These are phyloP conservation scores for Drosophila anomalata DNA, from an alignment of 2,888 invertebrate genomes.

Conservation along the genomic window DNA sequence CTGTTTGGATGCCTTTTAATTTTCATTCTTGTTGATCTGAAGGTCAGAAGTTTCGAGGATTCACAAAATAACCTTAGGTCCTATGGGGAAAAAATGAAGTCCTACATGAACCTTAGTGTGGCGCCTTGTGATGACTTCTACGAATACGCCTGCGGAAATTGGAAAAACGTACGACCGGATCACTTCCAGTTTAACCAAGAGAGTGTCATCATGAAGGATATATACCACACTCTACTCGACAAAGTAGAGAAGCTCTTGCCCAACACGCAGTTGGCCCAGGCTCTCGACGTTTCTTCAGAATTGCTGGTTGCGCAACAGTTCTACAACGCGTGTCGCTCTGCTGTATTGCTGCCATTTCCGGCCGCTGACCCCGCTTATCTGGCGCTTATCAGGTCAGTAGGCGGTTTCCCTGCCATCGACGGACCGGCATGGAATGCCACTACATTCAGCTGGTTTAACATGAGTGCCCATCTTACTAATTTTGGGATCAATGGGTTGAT, in stretches of 20 bases:
- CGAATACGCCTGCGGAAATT: constrained; percentile 81
- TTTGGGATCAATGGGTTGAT: constrained; percentile 70
- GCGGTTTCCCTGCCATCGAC: constrained; percentile 82
- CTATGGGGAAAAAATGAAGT: constrained; percentile 74
- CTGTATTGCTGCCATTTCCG: constrained; percentile 69
- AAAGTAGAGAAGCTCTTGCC: constrained; percentile 56
- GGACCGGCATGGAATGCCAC: constrained; percentile 66
- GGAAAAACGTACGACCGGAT: constrained; percentile 66
- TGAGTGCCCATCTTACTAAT: constrained; percentile 56
- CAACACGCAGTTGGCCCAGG: constrained; percentile 43
- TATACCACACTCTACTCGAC: constrained; percentile 63
- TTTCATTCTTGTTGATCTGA: neutral
- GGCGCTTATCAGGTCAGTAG: constrained; percentile 71
- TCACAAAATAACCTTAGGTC: constrained; percentile 37
- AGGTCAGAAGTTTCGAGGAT: constrained; percentile 25
- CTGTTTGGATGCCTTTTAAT: constrained; percentile 20
- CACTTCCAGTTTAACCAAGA: constrained; percentile 55
- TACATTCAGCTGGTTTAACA: constrained; percentile 77
- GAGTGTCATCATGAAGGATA: constrained; percentile 75
- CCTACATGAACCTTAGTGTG: constrained; percentile 77
- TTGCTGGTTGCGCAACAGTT: constrained; percentile 71
- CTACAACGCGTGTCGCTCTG: constrained; percentile 70
- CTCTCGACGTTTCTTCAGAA: constrained; percentile 65
- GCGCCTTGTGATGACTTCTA: constrained; percentile 82
- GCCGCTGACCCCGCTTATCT: constrained; percentile 74